Evolutionary conservation across 2,797 vertebrate genomes (phyloP), one percentile per base, ranked within the genome.

Genomic region (Buceros bicornis): DNA sequence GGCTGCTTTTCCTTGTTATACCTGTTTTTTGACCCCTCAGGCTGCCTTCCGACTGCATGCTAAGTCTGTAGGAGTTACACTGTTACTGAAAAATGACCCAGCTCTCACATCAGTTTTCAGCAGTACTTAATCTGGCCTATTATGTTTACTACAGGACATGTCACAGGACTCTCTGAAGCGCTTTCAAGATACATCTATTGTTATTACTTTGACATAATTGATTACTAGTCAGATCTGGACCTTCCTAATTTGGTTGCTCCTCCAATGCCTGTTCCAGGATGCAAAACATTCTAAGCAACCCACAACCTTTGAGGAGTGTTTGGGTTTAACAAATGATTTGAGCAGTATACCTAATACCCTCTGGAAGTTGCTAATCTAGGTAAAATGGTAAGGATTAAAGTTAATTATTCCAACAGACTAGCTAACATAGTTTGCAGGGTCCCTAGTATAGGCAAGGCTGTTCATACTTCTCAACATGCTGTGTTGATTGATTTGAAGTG

Each of bases 141-240:
- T 94, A 77, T 94, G 69, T 83, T 96, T 92, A 87, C 86, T 65
- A 61, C 72, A 78, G 54, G 50, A 93, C 50, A 83, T 70, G 76
- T 83, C 76, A 90, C 84, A 95, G 66, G n/a, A 70, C 50, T 69
- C 33, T 78, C 60, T 83, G 66, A 79, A 87, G 62, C 1, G 0
- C 40, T 76, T 88, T 91, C 77, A 89, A 84, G 86, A 86, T 70
- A 94, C 0, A 3, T 79, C 90, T 90, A 10, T 51, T 96, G 92
- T 92, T 87, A 87, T 82, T 86, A 89, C 62, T 86, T 74, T 48
- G 80, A 90, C 48, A 3, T 66, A 87, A 90, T 37, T 58, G 66
- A 87, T 95, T 76, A 35, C 62, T 76, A 79, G 70, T 88, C 81
- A 76, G 77, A 96, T 96, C 81, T 69, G 81, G 71, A 70, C 64